Evolutionary conservation across 2,797 vertebrate genomes (phyloP).

Genomic region (Taeniopygia guttata): DNA sequence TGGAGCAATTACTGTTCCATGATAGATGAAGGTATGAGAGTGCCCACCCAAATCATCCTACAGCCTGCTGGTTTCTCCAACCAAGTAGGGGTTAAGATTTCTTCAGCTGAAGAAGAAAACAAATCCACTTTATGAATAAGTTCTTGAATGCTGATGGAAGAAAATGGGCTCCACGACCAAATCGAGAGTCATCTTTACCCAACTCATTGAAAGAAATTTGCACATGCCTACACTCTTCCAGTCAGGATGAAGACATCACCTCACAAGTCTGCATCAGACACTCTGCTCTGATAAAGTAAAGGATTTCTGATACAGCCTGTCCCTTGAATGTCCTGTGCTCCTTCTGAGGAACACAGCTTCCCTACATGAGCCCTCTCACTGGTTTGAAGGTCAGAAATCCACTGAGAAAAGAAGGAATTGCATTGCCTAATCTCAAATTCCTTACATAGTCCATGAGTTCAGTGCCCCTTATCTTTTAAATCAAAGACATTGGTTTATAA

Average conservation of each 20-base stretch:
- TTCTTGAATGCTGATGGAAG: not conserved
- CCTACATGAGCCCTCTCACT: not conserved
- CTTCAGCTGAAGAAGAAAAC: not conserved
- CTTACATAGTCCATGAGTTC: not conserved
- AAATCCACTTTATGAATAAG: not conserved
- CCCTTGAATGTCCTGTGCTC: not conserved
- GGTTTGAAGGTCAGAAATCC: not conserved
- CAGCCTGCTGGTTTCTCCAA: not conserved
- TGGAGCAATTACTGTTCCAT: not conserved
- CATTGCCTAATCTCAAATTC: not conserved
- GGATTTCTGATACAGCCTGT: not conserved
- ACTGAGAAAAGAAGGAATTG: not conserved
- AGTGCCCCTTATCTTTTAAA: not conserved
- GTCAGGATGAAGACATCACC: not conserved
- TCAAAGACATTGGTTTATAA: not conserved
- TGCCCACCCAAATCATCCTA: not conserved
- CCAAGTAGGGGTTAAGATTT: not conserved
- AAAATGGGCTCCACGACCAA: fast-evolving
- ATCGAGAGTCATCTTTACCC: not conserved
- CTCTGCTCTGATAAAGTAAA: not conserved
- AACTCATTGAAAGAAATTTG: not conserved
- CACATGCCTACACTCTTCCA: not conserved
- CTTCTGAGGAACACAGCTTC: not conserved
- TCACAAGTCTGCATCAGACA: not conserved
- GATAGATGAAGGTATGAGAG: not conserved